Conservation (phyloP, 2,797 vertebrate genomes). For the Ciconia nigra region DNA sequence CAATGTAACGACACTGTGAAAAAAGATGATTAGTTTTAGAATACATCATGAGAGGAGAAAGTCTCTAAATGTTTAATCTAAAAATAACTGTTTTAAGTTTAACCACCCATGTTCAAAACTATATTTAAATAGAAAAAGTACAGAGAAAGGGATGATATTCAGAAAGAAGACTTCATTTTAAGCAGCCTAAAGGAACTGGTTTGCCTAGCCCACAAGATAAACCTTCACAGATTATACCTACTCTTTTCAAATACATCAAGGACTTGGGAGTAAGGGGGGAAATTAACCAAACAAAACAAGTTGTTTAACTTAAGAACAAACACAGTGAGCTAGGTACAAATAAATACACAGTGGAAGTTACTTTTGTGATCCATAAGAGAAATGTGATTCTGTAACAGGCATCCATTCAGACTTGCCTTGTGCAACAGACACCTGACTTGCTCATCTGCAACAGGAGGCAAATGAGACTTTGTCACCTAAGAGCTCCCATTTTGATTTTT, state of each 20-base stretch:
- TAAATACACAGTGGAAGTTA: background rate
- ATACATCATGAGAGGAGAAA: background rate
- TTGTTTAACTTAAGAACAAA: background rate
- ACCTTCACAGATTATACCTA: background rate
- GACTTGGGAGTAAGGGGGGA: background rate
- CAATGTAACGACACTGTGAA: background rate
- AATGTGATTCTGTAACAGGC: background rate
- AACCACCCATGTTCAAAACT: background rate
- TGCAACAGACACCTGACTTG: background rate
- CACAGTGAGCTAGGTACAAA: background rate
- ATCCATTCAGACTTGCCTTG: background rate
- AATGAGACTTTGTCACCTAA: background rate
- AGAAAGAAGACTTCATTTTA: background rate
- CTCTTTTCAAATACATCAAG: background rate
- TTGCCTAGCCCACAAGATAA: background rate
- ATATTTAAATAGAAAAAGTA: background rate
- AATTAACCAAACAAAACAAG: background rate
- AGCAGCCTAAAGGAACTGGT: background rate
- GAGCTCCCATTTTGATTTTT: background rate
- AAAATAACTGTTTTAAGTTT: background rate
- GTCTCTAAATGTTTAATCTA: background rate
- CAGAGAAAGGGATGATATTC: background rate
- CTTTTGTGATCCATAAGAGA: background rate
- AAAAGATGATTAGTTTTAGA: background rate
- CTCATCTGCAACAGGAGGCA: background rate